These are phyloP conservation scores for Macquaria australasica DNA, from an alignment of 2,113 vertebrate species.

Conservation along the genomic window DNA sequence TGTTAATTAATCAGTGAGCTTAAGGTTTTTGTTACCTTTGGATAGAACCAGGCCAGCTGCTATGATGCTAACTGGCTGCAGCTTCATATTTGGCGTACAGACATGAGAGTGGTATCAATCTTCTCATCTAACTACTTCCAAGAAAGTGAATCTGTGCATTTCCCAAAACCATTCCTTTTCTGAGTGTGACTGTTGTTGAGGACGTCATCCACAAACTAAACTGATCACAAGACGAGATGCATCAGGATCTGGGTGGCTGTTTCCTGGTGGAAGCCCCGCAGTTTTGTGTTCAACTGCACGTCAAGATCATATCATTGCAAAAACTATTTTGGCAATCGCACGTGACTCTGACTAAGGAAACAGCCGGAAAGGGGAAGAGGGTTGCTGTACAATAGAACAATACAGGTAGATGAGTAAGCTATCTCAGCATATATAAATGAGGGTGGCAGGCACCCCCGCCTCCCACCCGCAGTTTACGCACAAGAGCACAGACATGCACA, in stretches of 20 bases:
- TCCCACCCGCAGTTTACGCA: slow-evolving; percentile 38
- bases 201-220: background rate
- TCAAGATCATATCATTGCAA: background rate
- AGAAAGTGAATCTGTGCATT: background rate
- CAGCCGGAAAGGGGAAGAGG: slow-evolving; percentile 37
- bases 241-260: background rate
- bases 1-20: background rate
- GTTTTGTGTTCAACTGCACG: background rate
- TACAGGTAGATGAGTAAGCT: slow-evolving; percentile 53
- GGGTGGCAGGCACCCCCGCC: slow-evolving; percentile 34
- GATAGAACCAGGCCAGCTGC: background rate
- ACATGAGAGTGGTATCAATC: background rate
- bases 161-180: background rate
- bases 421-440: slow-evolving; percentile 27
- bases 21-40: background rate
- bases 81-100: background rate
- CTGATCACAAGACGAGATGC: background rate
- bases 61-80: background rate
- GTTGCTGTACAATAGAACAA: slow-evolving; percentile 58
- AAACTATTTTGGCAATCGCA: slow-evolving; percentile 1
- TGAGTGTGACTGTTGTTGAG: background rate
- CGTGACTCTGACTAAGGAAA: slow-evolving; percentile 25
- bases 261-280: slow-evolving; percentile 22
- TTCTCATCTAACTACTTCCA: background rate
- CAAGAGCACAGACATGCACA: slow-evolving; percentile 42